Evolutionary conservation across 2,113 vertebrate genomes (phyloP).

Genomic region (Nothobranchius kuhntae): DNA sequence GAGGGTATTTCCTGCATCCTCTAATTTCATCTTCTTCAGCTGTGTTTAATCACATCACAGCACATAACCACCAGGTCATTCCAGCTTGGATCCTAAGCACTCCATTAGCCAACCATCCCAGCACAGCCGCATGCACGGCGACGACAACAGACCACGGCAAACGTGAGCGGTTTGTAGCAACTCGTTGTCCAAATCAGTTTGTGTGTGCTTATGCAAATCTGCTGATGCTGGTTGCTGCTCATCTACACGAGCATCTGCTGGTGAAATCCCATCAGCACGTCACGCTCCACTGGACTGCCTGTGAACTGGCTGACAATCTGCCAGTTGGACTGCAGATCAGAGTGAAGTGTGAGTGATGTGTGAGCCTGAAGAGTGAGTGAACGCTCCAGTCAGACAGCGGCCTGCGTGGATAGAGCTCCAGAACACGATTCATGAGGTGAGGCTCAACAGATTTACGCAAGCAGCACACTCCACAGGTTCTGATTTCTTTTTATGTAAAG

Average conservation of each 20-base stretch:
- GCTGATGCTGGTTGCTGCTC: slow-evolving; percentile 43
- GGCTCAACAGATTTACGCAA: slow-evolving; percentile 20
- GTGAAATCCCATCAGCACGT: slow-evolving; percentile 46
- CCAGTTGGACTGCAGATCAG: slow-evolving; percentile 44
- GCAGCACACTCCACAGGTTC: slow-evolving; percentile 17
- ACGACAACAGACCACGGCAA: slow-evolving; percentile 13
- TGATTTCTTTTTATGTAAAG: background rate
- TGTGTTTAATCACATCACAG: slow-evolving; percentile 26
- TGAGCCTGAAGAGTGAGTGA: slow-evolving; percentile 22
- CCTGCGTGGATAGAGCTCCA: slow-evolving; percentile 41
- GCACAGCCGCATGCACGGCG: slow-evolving; percentile 59
- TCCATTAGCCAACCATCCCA: slow-evolving; percentile 53
- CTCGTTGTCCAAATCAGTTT: slow-evolving; percentile 27
- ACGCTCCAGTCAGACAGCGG: slow-evolving; percentile 32
- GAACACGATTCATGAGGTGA: slow-evolving; percentile 23
- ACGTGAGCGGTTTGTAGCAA: slow-evolving; percentile 30
- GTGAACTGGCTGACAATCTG: slow-evolving; percentile 45
- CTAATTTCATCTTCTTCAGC: slow-evolving; percentile 28
- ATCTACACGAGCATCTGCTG: slow-evolving; percentile 52
- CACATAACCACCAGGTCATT: slow-evolving; percentile 19
- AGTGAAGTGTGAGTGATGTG: slow-evolving; percentile 48
- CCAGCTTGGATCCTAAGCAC: slow-evolving; percentile 39
- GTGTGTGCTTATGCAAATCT: slow-evolving; percentile 56
- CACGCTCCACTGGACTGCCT: slow-evolving; percentile 38
- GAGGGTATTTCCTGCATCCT: slow-evolving; percentile 54